Conservation (phyloP, 37 sponge, comb jelly and placozoan genomes). For the Amphimedon queenslandica region DNA sequence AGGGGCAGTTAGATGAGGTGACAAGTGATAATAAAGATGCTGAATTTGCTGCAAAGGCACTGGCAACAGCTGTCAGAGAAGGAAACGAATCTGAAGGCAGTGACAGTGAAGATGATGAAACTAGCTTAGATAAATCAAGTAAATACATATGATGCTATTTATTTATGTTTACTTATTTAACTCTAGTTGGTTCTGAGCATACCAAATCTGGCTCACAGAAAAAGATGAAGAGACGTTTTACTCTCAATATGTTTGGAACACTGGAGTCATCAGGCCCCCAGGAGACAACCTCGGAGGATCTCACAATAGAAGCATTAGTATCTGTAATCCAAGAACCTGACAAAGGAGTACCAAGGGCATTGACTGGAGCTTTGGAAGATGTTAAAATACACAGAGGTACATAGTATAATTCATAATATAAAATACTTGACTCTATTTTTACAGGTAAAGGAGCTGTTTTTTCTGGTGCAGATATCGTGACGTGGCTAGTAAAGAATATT, state of each 20-base stretch:
- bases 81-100: not conserved
- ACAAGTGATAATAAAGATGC: not conserved
- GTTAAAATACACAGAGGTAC: constrained; percentile 43
- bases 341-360: constrained; percentile 48
- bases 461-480: constrained; percentile 58
- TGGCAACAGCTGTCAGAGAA: constrained; percentile 10
- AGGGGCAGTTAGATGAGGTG: not conserved
- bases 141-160: no score
- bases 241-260: no score
- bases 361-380: constrained; percentile 15
- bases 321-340: constrained; percentile 70
- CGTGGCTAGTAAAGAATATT: constrained; percentile 58
- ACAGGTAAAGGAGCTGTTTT: constrained; percentile 65
- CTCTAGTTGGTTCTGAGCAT: no score
- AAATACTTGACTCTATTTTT: not conserved
- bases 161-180: no score
- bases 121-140: no score
- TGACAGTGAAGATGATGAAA: not conserved
- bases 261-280: no score
- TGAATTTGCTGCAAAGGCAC: constrained; percentile 58
- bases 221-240: not conserved
- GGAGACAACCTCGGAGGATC: constrained; percentile 3
- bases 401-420: not conserved
- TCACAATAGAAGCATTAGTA: constrained; percentile 49
- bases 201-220: no score